Evolutionary conservation across 2,888 invertebrate genomes (phyloP), one percentile per base, ranked within the genome.

Genomic region (Molorchus minor): DNA sequence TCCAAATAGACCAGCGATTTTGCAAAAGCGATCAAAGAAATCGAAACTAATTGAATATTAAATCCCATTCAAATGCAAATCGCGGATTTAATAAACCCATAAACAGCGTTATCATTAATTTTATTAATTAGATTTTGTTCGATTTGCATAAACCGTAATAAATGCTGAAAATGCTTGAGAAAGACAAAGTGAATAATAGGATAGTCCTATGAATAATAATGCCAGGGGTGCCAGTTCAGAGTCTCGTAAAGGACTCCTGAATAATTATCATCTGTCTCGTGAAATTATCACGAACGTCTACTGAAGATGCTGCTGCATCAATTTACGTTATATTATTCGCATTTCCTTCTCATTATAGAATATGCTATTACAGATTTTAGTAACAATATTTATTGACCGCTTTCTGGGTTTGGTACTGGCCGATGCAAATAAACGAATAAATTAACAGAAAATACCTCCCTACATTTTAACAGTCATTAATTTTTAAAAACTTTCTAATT

Each of bases 151-250:
- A 43, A 25, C 21, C 25, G 25, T 15, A 15, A 21, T 43, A 49
- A 29, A 13, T 10, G 15, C 29, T 49, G 36, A 38, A 16, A 20
- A 47, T 10, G 15, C 29, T 49, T 49, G 49, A 16, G 33, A 47
- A 49, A 49, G 16, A 49, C 36, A 25, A 38, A 38, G 17, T 25
- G 38, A 38, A 38, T 49, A 38, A 38, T 49, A 29, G 12, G 25
- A 38, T 38, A 25, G 25, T 10, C 25, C 38, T 49, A 49, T 49
- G 49, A 49, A 49, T 49, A 49, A 49, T 49, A 38, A 25, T 19
- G 17, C 10, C n/a, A 16, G 20, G 3, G 38, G 38, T 38, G 13
- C 15, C 13, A 20, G n/a, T 43, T 21, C 21, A 20, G 38, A 21
- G 36, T 49, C 36, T 49, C 49, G 16, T 46, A 30, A 46, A 33